Evolutionary conservation across 2,888 invertebrate species (phyloP).

Genomic region (Dugesia japonica): DNA sequence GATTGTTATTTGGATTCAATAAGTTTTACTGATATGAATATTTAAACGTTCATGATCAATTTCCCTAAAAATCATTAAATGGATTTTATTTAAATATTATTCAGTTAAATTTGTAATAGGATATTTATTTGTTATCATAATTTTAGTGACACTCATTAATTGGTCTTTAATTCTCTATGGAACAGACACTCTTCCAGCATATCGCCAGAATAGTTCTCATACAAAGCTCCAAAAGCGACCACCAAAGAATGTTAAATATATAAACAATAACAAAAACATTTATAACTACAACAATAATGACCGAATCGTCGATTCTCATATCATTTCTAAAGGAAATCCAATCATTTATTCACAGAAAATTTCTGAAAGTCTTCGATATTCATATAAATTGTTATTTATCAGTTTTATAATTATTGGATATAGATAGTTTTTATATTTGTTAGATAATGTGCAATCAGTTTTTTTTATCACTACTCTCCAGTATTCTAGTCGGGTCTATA

Average conservation of each 20-base stretch:
- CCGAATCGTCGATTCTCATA: neutral
- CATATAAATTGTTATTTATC: neutral
- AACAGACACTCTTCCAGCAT: conserved; percentile 52
- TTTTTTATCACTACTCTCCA: no score
- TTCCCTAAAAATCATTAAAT: no score
- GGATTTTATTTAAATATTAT: no score
- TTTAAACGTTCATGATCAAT: no score
- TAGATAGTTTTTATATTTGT: neutral
- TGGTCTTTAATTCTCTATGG: conserved; percentile 85
- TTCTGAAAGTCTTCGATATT: neutral
- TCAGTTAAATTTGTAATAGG: no score
- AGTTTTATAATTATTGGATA: neutral
- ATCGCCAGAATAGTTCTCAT: conserved; percentile 8
- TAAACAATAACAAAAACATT: no score
- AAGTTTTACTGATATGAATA: no score
- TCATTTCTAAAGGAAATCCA: neutral
- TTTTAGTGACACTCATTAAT: conserved; percentile 63
- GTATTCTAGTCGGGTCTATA: no score
- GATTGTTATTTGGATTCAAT: no score
- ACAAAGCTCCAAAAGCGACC: neutral
- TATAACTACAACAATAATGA: no score
- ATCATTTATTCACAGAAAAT: neutral
- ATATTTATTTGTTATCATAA: no score
- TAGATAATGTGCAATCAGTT: no score
- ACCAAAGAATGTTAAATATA: neutral